phyloP scores from a whole-genome alignment of 2,113 vertebrate genomes.

The Cebidichthys violaceus region DNA sequence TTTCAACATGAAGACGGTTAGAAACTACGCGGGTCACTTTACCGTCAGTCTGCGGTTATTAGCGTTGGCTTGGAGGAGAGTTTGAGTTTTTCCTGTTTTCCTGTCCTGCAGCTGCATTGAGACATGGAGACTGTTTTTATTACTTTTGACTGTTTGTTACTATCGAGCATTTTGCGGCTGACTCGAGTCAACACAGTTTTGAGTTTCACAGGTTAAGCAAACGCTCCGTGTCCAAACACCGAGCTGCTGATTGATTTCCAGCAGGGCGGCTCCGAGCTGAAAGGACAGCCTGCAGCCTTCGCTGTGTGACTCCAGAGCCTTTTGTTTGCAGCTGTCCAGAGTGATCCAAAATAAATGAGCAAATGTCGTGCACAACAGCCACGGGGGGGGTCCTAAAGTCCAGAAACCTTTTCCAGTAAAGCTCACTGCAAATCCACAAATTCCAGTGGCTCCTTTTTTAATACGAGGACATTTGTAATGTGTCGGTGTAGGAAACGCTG shows the following conservation, averaged over 20 bases:
- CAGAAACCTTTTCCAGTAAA: slow-evolving; percentile 42
- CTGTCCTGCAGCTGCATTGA: background rate
- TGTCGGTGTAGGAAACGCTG: slow-evolving; percentile 4
- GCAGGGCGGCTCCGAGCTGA: slow-evolving; percentile 20
- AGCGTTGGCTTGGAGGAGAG: slow-evolving; percentile 4
- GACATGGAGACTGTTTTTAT: slow-evolving; percentile 13
- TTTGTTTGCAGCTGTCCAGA: slow-evolving; percentile 71
- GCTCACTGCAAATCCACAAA: slow-evolving; percentile 25
- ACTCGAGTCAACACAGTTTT: slow-evolving; percentile 33
- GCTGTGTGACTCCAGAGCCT: slow-evolving; percentile 51
- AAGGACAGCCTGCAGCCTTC: slow-evolving; percentile 36
- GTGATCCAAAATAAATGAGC: slow-evolving; percentile 71
- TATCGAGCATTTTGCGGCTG: slow-evolving; percentile 31
- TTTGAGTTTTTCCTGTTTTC: background rate
- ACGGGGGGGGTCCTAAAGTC: slow-evolving; percentile 39
- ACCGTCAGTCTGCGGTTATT: background rate
- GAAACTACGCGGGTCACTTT: background rate
- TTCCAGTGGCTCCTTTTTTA: slow-evolving; percentile 19
- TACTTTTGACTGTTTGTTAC: slow-evolving; percentile 27
- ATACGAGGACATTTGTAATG: background rate
- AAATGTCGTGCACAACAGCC: slow-evolving; percentile 43
- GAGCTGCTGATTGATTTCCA: slow-evolving; percentile 46
- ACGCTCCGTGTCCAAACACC: slow-evolving; percentile 28
- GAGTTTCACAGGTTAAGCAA: slow-evolving; percentile 53
- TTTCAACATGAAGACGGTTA: background rate